Base-by-base conservation (phyloP, 2,113 vertebrate genomes). In the Prionailurus bengalensis region DNA sequence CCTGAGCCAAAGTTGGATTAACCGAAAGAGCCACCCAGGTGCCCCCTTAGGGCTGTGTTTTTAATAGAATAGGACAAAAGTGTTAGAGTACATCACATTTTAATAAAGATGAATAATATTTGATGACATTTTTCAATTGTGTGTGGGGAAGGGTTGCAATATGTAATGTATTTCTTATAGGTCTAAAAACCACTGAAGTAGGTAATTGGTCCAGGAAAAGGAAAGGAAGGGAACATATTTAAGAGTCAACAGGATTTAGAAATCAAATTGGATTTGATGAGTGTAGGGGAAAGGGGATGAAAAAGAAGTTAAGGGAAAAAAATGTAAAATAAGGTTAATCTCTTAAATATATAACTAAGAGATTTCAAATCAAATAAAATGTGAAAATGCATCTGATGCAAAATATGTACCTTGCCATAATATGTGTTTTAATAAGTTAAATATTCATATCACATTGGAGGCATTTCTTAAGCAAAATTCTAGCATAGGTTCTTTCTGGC, bases 341-440 rank as follows among this genome's bases (percentile, higher is more conserved):
- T 95, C 31, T 95, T 48, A 91, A 91, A n/a, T 76, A 53, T 39
- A 76, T 76, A 88, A 42, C 25, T 23, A 87, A 82, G 66, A 93
- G 36, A 91, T 61, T 91, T 91, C 14, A 39, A 31, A 68, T 95
- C 29, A 95, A 78, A 85, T 63, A 63, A 96, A 95, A 89, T 91
- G 58, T 73, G 11, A 89, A 95, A 92, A 51, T 82, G 36, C 66
- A 78, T 13, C 65, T 53, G 19, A 65, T 82, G 2, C 82, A 82
- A 15, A 93, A 51, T 76, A 31, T n/a, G 1, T 79, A 82, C 33
- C n/a, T 61, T 91, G 17, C 12, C 73, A 1, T 29, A 68, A 42
- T 70, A 61, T 95, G 5, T 65, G 92, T 96, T 94, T 71, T 19
- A 97, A 29, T 91, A 91, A n/a, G 7, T 84, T 92, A 92, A 94